A percentile compares a stretch with the other conserved stretches of the same genome.
Evolutionary conservation across 2,113 vertebrate genomes (phyloP).

Genomic region (Chaenocephalus aceratus): DNA sequence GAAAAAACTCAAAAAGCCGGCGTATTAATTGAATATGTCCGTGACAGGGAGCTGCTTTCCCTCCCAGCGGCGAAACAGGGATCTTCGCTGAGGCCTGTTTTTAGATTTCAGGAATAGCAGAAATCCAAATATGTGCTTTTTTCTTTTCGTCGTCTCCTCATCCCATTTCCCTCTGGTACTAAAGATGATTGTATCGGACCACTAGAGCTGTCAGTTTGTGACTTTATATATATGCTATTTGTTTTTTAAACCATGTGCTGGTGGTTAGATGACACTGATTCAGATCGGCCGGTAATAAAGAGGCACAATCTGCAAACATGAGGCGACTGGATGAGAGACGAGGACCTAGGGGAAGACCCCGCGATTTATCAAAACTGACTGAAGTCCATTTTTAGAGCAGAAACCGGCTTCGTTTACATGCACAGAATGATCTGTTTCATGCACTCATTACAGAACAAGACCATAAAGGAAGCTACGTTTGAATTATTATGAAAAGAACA

Average conservation of each 20-base stretch:
- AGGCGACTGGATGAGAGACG: constrained; percentile 76
- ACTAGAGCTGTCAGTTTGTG: constrained; percentile 79
- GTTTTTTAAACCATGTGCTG: constrained; percentile 57
- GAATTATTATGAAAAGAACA: no score
- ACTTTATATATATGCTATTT: constrained; percentile 76
- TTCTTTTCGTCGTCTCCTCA: constrained; percentile 65
- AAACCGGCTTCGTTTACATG: no score
- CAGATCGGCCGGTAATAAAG: constrained; percentile 70
- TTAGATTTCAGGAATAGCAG: constrained; percentile 81
- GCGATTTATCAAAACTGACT: constrained; percentile 39
- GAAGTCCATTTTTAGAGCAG: constrained; percentile 25
- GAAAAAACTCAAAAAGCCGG: not conserved
- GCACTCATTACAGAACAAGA: no score
- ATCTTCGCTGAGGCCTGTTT: constrained; percentile 72
- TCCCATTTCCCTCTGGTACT: constrained; percentile 76
- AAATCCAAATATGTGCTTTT: constrained; percentile 80
- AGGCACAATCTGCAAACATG: constrained; percentile 79
- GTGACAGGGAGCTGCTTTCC: constrained; percentile 41
- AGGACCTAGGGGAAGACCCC: constrained; percentile 69
- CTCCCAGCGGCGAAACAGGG: constrained; percentile 64
- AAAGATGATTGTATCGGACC: constrained; percentile 85
- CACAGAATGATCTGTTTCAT: no score
- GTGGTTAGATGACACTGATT: constrained; percentile 73
- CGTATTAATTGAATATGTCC: constrained; percentile 19
- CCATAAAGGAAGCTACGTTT: no score